These are phyloP conservation scores for Dendroctonus valens DNA, from an alignment of 1,140 invertebrate species.

Conservation along the genomic window DNA sequence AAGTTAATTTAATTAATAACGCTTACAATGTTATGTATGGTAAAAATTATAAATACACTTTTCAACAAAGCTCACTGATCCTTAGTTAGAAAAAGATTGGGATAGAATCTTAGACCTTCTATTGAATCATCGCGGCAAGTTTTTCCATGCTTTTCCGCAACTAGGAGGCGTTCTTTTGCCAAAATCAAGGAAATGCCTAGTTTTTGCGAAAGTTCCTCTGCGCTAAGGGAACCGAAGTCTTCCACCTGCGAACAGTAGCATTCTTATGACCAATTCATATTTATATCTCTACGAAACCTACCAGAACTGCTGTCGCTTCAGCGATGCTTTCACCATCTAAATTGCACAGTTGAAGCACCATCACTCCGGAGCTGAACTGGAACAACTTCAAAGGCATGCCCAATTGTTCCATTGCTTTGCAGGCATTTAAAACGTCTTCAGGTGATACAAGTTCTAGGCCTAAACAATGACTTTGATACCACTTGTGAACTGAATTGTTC, in stretches of 20 bases:
- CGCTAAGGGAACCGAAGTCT: slow-evolving; percentile 70
- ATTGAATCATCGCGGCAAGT: slow-evolving; percentile 93
- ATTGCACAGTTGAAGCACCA: slow-evolving; percentile 79
- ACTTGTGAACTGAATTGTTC: background rate
- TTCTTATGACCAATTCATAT: background rate
- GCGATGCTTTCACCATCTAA: slow-evolving; percentile 78
- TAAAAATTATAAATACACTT: no score
- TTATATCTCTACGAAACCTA: slow-evolving; percentile 49
- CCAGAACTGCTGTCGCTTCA: slow-evolving; percentile 67
- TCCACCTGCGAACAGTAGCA: slow-evolving; percentile 62
- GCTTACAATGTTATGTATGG: no score
- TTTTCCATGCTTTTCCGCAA: slow-evolving; percentile 78
- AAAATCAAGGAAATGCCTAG: slow-evolving; percentile 84
- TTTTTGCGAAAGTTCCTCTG: slow-evolving; percentile 80
- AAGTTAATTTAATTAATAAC: no score
- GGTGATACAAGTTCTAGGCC: slow-evolving; percentile 86
- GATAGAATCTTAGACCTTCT: slow-evolving; percentile 90
- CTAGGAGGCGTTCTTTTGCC: slow-evolving; percentile 81
- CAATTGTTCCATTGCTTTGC: slow-evolving; percentile 65
- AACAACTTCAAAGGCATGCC: slow-evolving; percentile 74
- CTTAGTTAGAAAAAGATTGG: slow-evolving; percentile 72
- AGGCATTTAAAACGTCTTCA: slow-evolving; percentile 92
- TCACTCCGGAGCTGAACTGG: slow-evolving; percentile 87
- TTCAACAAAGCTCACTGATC: slow-evolving; percentile 27
- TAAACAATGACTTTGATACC: background rate